Base-by-base conservation (phyloP, 1,140 invertebrate species). In the Muscidifurax raptorellus region DNA sequence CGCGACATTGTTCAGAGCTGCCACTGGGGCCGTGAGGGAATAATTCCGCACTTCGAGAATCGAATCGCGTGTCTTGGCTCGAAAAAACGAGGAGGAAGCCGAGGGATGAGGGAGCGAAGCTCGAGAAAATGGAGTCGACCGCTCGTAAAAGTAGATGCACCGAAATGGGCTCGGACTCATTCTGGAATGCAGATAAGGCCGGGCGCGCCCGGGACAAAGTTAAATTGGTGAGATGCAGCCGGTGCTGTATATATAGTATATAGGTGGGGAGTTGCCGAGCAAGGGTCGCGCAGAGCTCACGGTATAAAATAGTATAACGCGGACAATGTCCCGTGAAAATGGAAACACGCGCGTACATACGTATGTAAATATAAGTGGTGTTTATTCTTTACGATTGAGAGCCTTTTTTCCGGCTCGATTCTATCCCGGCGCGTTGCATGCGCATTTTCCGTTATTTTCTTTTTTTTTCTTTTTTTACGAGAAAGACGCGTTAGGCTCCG, bases 181-280 rank as follows among this genome's bases (percentile, higher is more conserved):
- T 74, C 52, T 66, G 69, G 52, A 40, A 74, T 75, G 80, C 80
- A 82, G 80, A 82, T 82, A 82, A 82, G 71, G 72, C 80, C n/a
- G 40, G 52, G n/a, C 40, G 32, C 22, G 44, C 80, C 27, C 13
- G n/a, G 71, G 71, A 82, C 71, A 82, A 82, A 82, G 80, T 82
- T 82, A 82, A 82, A 82, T 82, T 82, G 80, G 71, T 27, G 47
- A 64, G 44, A 75, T 78, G 76, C 36, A 76, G 15, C 28, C 44
- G 30, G 32, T n/a, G 3, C 5, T 40, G 7, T 40, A 40, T 40
- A 9, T 40, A 9, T 40, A 40, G n/a, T 40, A 40, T 9, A 40
- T 40, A 12, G 36, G 9, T 40, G 7, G 36, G 36, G 36, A 40
- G 36, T 40, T 40, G 36, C 36, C 36, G 36, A 40, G 36, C 36